A percentile compares a stretch with the other conserved stretches of the same genome.
phyloP scores from a whole-genome alignment of 2,113 vertebrate genomes.

The Cheirogaleus medius region DNA sequence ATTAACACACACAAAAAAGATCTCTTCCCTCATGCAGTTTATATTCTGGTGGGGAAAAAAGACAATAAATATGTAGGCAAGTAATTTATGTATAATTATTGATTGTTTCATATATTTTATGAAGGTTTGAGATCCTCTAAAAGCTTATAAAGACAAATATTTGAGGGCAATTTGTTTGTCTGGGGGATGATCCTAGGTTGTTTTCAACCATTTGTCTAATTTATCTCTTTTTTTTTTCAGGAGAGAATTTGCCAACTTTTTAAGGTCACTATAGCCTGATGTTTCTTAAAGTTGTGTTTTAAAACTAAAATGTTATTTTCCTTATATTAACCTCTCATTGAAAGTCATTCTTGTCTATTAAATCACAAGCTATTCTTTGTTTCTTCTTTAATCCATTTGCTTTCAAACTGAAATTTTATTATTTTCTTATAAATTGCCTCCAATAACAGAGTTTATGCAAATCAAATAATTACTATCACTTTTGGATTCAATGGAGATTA shows the following conservation, averaged over 20 bases:
- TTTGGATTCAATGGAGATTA: conserved; percentile 33
- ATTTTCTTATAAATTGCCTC: conserved; percentile 35
- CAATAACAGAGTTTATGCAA: conserved; percentile 1
- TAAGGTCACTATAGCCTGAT: neutral
- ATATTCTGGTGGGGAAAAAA: neutral
- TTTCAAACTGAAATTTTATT: neutral
- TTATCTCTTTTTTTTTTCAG: neutral
- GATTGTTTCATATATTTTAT: neutral
- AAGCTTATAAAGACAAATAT: neutral
- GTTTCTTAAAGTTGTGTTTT: neutral
- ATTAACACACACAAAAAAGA: neutral
- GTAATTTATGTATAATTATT: neutral
- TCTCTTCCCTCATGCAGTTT: neutral
- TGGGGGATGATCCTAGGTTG: neutral
- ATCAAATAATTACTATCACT: neutral
- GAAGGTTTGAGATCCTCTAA: neutral
- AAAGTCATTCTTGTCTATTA: neutral
- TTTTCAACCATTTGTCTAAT: neutral
- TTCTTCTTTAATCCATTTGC: conserved; percentile 13
- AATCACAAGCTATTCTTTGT: neutral
- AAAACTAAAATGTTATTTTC: neutral
- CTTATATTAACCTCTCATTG: neutral
- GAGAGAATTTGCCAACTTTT: neutral
- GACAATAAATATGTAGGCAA: neutral
- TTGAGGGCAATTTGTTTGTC: neutral